Percentiles rank a stretch among this genome's conserved stretches.
Conservation (phyloP, 2,113 vertebrate genomes). For the Probosciger aterrimus region DNA sequence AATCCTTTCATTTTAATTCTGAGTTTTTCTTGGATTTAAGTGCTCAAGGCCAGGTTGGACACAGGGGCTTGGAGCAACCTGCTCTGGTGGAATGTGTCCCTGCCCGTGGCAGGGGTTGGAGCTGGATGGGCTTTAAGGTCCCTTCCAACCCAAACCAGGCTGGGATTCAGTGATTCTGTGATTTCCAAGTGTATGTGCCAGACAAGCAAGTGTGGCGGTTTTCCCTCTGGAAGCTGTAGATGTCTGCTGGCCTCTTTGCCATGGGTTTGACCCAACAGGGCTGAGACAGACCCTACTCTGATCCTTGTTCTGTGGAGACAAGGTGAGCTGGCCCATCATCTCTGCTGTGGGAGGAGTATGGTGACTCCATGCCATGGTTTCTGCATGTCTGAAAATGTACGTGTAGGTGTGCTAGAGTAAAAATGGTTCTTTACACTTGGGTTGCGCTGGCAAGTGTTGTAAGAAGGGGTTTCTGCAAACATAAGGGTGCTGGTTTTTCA, state of each 20-base stretch:
- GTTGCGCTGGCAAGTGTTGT: fast-evolving
- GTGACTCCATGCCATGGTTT: background rate
- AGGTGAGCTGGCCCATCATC: background rate
- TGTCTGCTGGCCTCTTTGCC: background rate
- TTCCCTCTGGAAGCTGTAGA: background rate
- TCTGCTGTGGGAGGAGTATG: background rate
- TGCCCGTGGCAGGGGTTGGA: background rate
- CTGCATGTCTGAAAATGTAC: background rate
- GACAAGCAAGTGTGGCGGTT: background rate
- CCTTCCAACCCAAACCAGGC: background rate
- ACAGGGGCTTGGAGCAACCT: background rate
- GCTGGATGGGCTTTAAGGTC: background rate
- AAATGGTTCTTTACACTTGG: background rate
- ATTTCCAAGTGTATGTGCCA: background rate
- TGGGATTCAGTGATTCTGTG: background rate
- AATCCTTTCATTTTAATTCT: background rate
- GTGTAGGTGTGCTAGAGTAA: fast-evolving
- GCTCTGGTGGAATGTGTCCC: background rate
- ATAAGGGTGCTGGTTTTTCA: background rate
- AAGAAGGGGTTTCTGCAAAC: background rate
- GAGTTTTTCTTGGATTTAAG: background rate
- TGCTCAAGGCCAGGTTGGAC: background rate
- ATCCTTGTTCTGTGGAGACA: background rate
- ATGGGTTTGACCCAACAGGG: background rate
- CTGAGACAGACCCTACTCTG: background rate